Conservation (phyloP, 2,888 invertebrate genomes). For the Arrhopalites spinosus region DNA sequence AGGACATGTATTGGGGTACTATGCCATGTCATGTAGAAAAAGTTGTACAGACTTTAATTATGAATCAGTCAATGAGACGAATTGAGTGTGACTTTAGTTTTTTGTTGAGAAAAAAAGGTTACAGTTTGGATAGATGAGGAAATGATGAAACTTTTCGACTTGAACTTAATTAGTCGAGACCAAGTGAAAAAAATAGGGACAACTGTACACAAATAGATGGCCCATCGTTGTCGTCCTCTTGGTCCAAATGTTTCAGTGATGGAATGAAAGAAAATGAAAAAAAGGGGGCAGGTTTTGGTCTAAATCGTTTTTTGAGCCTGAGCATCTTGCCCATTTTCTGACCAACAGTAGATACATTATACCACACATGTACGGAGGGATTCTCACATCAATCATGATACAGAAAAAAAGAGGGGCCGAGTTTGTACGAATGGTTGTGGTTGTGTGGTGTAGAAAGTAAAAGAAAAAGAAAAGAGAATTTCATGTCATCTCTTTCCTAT, state of each 20-base stretch:
- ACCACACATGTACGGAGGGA: neutral
- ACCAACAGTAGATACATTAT: neutral
- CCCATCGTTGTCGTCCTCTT: neutral
- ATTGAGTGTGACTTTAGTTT: neutral
- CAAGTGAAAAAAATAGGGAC: neutral
- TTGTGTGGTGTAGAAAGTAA: neutral
- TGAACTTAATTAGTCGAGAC: neutral
- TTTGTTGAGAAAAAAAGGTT: neutral
- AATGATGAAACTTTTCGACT: slow-evolving; percentile 7
- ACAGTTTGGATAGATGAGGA: neutral
- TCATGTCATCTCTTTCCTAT: neutral
- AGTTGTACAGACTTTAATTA: neutral
- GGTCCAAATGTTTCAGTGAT: neutral
- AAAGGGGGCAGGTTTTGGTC: neutral
- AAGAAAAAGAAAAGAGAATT: neutral
- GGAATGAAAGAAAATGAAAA: neutral
- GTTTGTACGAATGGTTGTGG: neutral
- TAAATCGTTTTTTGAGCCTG: slow-evolving; percentile 23
- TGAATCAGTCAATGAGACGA: slow-evolving; percentile 1
- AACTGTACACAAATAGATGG: neutral
- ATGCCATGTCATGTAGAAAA: no score
- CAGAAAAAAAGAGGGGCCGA: slow-evolving; percentile 8
- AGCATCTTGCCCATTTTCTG: neutral
- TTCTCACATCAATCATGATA: slow-evolving; percentile 30
- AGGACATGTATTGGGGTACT: no score